Percentiles rank a stretch among this genome's conserved stretches.
These are phyloP conservation scores for Galaxias olidus DNA, from an alignment of 2,797 vertebrate genomes.

Conservation along the genomic window DNA sequence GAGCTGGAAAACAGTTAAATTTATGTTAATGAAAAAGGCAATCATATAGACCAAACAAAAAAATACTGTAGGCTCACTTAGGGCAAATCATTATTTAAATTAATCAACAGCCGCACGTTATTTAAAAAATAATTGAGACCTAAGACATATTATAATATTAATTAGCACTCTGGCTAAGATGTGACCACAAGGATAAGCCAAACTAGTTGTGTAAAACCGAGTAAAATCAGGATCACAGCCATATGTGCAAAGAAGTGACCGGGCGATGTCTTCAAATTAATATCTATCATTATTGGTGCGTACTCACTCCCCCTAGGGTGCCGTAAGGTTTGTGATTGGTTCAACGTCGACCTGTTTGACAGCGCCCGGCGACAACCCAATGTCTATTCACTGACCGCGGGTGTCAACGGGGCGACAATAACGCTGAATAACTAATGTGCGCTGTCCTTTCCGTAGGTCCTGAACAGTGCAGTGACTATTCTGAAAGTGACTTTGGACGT, in stretches of 20 bases:
- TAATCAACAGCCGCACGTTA: too few species aligned
- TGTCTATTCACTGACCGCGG: slow-evolving; percentile 53
- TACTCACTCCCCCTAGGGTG: slow-evolving; percentile 4
- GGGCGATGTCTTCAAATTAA: slow-evolving; percentile 24
- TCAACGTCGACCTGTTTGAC: slow-evolving; percentile 54
- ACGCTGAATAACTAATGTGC: slow-evolving; percentile 68
- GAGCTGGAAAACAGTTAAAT: too few species aligned
- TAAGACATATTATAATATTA: not conserved
- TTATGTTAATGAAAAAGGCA: too few species aligned
- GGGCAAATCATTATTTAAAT: too few species aligned
- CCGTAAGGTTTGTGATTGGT: slow-evolving; percentile 57
- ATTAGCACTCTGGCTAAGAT: not conserved
- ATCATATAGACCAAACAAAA: too few species aligned
- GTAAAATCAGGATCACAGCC: slow-evolving; percentile 21
- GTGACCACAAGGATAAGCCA: not conserved
- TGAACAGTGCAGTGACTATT: slow-evolving; percentile 34
- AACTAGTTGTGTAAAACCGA: slow-evolving; percentile 1
- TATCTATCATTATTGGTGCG: slow-evolving; percentile 18
- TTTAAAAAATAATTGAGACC: not conserved
- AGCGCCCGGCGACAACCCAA: slow-evolving; percentile 48
- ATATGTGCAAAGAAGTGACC: slow-evolving; percentile 12
- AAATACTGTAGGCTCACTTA: too few species aligned
- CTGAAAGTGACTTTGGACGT: slow-evolving; percentile 53
- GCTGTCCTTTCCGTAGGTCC: slow-evolving; percentile 30
- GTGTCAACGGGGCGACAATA: slow-evolving; percentile 58